Conservation (phyloP, 2,113 vertebrate genomes). For the Rhizomys pruinosus region DNA sequence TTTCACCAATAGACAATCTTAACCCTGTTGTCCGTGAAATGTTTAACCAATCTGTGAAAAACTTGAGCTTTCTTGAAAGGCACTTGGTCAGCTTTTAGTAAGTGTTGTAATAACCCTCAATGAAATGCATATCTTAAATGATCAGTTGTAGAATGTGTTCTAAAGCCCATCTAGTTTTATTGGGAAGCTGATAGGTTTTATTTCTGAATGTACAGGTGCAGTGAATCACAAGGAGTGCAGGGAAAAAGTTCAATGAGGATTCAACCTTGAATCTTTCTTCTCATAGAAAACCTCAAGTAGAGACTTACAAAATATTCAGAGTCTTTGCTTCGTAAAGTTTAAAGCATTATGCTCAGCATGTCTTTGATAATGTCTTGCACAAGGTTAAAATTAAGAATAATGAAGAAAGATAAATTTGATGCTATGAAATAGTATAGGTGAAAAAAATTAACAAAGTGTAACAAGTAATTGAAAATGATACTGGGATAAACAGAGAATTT, state of each 20-base stretch:
- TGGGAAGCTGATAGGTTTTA: constrained; percentile 74
- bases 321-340: not conserved
- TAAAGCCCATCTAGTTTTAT: constrained; percentile 79
- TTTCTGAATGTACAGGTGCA: constrained; percentile 51
- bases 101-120: constrained; percentile 51
- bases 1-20: not conserved
- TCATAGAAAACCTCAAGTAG: constrained; percentile 52
- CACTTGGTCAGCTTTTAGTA: constrained; percentile 69
- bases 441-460: not conserved
- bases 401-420: not conserved
- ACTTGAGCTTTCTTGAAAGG: constrained; percentile 19
- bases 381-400: not conserved
- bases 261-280: constrained; percentile 69
- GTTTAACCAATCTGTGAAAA: constrained; percentile 10
- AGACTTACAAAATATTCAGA: not conserved
- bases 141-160: constrained; percentile 66
- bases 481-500: not conserved
- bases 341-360: not conserved
- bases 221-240: constrained; percentile 58
- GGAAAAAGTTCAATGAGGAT: constrained; percentile 66
- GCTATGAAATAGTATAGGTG: not conserved
- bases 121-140: constrained; percentile 71
- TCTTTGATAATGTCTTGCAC: constrained; percentile 11
- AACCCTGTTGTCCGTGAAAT: not conserved
- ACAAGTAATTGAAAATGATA: not conserved